Conservation (phyloP, 2,113 vertebrate species). For the Macaca nemestrina region DNA sequence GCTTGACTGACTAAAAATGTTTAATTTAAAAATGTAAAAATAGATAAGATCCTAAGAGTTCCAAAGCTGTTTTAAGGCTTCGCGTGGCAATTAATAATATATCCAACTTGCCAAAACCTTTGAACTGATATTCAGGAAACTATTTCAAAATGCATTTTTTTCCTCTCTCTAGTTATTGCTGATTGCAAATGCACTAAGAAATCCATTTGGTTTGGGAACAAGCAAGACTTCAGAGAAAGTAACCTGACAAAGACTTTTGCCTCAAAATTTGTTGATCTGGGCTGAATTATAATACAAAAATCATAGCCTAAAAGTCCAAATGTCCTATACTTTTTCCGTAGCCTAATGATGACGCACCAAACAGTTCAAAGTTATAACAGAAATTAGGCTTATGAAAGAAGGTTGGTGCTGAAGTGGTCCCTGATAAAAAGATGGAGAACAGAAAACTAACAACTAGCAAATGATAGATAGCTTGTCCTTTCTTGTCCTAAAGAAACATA, state of each 20-base stretch:
- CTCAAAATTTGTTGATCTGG: not conserved
- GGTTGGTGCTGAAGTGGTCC: not conserved
- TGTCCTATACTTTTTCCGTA: not conserved
- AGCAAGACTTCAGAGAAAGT: conserved; percentile 31
- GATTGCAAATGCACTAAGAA: conserved; percentile 39
- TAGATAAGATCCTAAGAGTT: conserved; percentile 50
- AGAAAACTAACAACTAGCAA: not conserved
- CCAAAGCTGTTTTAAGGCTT: conserved; percentile 63
- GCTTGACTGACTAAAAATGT: conserved; percentile 49
- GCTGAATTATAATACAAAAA: not conserved
- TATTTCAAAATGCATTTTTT: not conserved
- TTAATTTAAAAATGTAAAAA: conserved; percentile 65
- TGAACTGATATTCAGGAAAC: conserved; percentile 69
- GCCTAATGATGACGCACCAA: not conserved
- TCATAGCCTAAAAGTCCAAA: not conserved
- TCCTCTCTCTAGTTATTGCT: not conserved
- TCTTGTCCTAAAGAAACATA: not conserved
- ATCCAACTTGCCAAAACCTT: conserved; percentile 58
- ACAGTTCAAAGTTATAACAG: not conserved
- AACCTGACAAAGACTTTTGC: not conserved
- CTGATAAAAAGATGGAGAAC: not conserved
- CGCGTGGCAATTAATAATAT: conserved; percentile 52
- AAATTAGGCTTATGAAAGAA: not conserved
- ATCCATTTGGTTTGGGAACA: conserved; percentile 51
- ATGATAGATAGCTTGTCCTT: not conserved